Evolutionary conservation across 37 sponge, comb jelly and placozoan species (phyloP), one percentile per base, ranked within the genome.

Genomic region (Aplysina aerophoba): DNA sequence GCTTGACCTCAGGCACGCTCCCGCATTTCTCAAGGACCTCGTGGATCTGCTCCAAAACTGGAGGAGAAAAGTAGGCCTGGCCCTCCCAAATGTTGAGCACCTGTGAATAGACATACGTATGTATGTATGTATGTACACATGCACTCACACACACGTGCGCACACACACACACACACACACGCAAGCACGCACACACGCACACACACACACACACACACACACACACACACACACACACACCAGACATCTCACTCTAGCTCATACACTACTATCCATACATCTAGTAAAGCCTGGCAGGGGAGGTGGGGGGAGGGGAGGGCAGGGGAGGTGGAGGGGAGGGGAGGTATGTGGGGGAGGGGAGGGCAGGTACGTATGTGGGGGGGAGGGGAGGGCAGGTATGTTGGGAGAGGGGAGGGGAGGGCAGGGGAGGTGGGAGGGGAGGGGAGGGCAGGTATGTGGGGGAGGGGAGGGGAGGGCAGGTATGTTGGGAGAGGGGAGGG

Each of bases 41-140:
- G 21, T 50, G 44, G 30, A 87, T 79, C 34, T 86, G 85, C 78
- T 86, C 61, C 57, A 93, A 80, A 20, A 81, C 60, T 6, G n/a
- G 17, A 39, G 90, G 91, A 0, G 57, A 75, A 77, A 96, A 94
- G 55, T 93, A 96, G 22, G 84, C 73, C 72, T 96, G 93, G 21
- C 81, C 66, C 73, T 91, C 86, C 97, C 97, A 96, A 53, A 96
- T 93, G 50, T 91, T 94, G 44, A 96, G 67, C 11, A 96, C 95
- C 95, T 96, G 58, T 81, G 20, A 34, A 6, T 16, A 65, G 50
- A 68, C 25, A 62, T 17, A 17, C 15, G 17, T 20, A 17, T 57
- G 59, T 20, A 15, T 17, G 17, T 17, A 57, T 57, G 59, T 17
- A 57, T 57, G 17, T 20, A 57, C 17, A 20, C 59, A 57, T n/a